phyloP scores from a whole-genome alignment of 1,140 invertebrate genomes.

The Planococcus citri region DNA sequence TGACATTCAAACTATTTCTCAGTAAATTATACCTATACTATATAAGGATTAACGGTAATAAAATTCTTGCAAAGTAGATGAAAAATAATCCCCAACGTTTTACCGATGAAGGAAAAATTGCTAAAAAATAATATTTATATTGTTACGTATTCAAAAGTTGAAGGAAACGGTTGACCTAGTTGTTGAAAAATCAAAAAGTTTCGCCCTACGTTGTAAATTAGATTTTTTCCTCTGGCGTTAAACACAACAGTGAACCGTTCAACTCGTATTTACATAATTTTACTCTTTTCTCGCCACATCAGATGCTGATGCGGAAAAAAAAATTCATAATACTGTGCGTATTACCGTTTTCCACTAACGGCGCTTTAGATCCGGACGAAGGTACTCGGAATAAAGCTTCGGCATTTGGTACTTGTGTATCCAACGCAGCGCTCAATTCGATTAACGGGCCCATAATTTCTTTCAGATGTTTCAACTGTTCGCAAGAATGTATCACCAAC shows the following conservation, averaged over 20 bases:
- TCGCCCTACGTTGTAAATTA: not conserved
- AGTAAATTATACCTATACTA: not conserved
- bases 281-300: not conserved
- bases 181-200: not conserved
- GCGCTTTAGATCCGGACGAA: slow-evolving; percentile 33
- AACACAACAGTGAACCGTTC: not conserved
- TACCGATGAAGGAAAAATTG: not conserved
- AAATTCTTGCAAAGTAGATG: not conserved
- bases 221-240: not conserved
- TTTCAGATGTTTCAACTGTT: slow-evolving; percentile 68
- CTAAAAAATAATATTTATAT: not conserved
- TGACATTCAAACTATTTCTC: not conserved
- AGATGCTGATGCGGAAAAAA: not conserved
- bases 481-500: slow-evolving; percentile 68
- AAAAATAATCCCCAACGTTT: not conserved
- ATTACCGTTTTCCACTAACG: slow-evolving; percentile 8
- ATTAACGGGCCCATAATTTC: slow-evolving; percentile 72
- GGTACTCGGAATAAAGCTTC: slow-evolving; percentile 55
- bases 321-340: not conserved
- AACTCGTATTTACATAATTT: not conserved
- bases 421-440: slow-evolving; percentile 64
- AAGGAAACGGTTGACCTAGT: slow-evolving; percentile 5
- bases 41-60: not conserved
- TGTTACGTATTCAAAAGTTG: not conserved
- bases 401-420: slow-evolving; percentile 64